Conservation (phyloP, 2,797 vertebrate genomes). For the Eidolon dupreanum region DNA sequence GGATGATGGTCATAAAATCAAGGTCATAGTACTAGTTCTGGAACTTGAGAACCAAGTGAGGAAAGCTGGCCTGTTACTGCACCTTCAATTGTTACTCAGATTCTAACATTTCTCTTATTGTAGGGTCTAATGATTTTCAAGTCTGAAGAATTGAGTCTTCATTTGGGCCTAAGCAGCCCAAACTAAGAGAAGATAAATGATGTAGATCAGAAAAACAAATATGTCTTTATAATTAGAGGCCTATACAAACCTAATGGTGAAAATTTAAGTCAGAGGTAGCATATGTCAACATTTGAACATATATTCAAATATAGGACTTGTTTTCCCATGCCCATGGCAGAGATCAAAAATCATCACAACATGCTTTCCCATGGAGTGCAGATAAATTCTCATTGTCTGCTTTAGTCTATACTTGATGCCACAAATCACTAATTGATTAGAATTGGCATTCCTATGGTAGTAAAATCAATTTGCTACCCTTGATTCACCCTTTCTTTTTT, state of each 20-base stretch:
- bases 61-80: neutral
- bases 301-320: neutral
- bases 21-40: neutral
- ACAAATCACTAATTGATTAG: slow-evolving; percentile 16
- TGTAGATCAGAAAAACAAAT: neutral
- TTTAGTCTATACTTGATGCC: neutral
- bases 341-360: slow-evolving; percentile 1
- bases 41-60: neutral
- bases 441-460: slow-evolving; percentile 31
- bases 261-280: neutral
- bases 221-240: neutral
- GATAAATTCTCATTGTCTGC: neutral
- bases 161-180: neutral
- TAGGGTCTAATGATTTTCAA: neutral
- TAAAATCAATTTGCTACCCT: slow-evolving; percentile 49
- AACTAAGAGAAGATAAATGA: neutral
- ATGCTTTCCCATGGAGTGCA: neutral
- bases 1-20: neutral
- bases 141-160: neutral
- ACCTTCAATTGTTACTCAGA: neutral
- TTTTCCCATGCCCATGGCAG: neutral
- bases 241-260: neutral
- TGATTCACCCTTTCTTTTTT: slow-evolving; percentile 45
- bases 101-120: slow-evolving; percentile 6
- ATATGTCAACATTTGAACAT: neutral